Evolutionary conservation across 2,888 invertebrate genomes (phyloP).

Genomic region (Marronus borbonicus): DNA sequence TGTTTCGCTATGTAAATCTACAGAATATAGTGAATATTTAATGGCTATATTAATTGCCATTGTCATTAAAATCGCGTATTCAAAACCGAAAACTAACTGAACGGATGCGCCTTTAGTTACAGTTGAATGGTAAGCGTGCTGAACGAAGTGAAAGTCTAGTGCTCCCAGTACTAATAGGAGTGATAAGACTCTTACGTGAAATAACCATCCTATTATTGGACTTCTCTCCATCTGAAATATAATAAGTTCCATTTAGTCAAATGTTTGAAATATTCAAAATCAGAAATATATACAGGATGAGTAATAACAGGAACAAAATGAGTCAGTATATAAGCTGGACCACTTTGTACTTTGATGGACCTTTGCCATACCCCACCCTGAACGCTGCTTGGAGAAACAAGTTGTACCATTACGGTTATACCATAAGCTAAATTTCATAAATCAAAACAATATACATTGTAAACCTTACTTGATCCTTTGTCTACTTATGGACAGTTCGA

Average conservation of each 20-base stretch:
- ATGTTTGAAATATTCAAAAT: no score
- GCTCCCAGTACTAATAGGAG: constrained; percentile 86
- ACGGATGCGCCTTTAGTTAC: constrained; percentile 95
- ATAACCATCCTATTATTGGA: constrained; percentile 95
- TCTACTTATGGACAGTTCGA: no score
- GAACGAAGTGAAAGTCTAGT: constrained; percentile 91
- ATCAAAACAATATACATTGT: no score
- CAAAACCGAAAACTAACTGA: constrained; percentile 99
- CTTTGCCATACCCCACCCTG: no score
- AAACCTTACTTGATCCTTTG: no score
- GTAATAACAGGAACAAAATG: no score
- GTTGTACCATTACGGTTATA: no score
- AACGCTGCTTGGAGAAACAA: no score
- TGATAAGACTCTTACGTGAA: constrained; percentile 92
- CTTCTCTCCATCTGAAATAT: constrained; percentile 95
- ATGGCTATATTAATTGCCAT: constrained; percentile 93
- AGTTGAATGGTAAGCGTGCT: constrained; percentile 95
- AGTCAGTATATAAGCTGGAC: no score
- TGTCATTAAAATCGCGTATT: constrained; percentile 97
- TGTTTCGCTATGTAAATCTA: constrained; percentile 92
- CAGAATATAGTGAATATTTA: constrained; percentile 91
- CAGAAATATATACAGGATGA: no score
- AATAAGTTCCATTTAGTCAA: neutral
- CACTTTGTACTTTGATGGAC: no score
- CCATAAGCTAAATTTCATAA: no score